These are phyloP conservation scores for Chironex yamaguchii DNA, from an alignment of 30 jellyfish, hydroid and myxozoan genomes.

Conservation along the genomic window DNA sequence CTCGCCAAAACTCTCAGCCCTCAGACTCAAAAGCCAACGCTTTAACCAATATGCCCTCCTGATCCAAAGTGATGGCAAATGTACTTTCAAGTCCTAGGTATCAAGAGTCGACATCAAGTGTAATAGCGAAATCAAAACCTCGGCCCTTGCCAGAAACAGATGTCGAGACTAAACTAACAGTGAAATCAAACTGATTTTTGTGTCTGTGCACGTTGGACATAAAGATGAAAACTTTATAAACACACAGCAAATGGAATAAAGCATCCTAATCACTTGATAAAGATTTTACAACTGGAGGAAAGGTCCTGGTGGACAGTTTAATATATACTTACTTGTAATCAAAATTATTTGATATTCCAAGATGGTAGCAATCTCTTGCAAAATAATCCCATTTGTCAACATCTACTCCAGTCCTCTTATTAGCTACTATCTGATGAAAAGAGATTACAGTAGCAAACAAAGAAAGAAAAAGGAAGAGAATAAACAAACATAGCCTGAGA, in stretches of 20 bases:
- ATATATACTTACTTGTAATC: conserved; percentile 71
- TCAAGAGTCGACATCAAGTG: too few relatives aligned
- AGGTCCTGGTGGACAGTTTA: background rate
- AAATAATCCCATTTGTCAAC: conserved; percentile 94
- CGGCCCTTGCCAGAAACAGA: too few relatives aligned
- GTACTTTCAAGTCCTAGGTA: too few relatives aligned
- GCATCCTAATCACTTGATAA: background rate
- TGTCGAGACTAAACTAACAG: background rate
- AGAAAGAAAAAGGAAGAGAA: too few relatives aligned
- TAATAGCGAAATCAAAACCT: too few relatives aligned
- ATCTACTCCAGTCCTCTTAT: conserved; percentile 93
- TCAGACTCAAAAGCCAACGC: too few relatives aligned
- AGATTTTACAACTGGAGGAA: background rate
- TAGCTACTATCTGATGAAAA: conserved; percentile 97
- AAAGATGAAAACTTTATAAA: background rate
- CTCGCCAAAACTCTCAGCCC: too few relatives aligned
- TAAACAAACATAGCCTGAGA: too few relatives aligned
- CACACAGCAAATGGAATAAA: background rate
- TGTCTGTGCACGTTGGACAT: background rate
- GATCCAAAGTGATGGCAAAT: too few relatives aligned
- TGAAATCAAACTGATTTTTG: background rate
- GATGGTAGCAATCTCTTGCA: conserved; percentile 88
- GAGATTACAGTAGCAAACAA: too few relatives aligned
- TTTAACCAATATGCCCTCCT: too few relatives aligned
- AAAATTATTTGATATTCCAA: conserved; percentile 83